phyloP scores from a whole-genome alignment of 2,113 vertebrate species.

The Alosa alosa region DNA sequence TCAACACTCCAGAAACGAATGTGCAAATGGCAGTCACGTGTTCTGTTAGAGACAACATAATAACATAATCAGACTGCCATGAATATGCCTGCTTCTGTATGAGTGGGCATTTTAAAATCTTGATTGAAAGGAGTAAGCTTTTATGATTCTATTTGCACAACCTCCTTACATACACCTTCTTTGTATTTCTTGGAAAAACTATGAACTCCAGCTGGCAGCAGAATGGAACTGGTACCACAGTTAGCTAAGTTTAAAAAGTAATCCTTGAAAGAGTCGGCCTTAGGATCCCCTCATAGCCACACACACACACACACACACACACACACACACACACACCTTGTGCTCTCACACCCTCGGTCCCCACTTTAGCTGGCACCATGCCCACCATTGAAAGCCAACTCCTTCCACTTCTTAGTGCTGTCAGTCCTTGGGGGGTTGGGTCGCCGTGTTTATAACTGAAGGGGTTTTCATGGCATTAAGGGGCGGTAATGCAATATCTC shows the following conservation, averaged over 20 bases:
- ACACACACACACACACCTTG: slow-evolving; percentile 30
- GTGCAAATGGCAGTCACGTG: background rate
- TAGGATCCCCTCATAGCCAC: background rate
- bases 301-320: slow-evolving; percentile 12
- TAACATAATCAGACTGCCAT: background rate
- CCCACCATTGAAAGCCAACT: slow-evolving; percentile 60
- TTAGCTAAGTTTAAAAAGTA: background rate
- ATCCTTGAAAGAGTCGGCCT: background rate
- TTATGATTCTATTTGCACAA: background rate
- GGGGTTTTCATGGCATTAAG: slow-evolving; percentile 60
- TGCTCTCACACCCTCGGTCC: slow-evolving; percentile 33
- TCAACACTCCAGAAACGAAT: background rate
- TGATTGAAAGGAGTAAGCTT: background rate
- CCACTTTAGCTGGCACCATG: slow-evolving; percentile 44
- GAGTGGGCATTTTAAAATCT: background rate
- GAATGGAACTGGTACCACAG: background rate
- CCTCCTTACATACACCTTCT: background rate
- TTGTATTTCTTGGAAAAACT: no score
- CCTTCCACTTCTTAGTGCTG: slow-evolving; percentile 49
- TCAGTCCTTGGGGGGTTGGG: slow-evolving; percentile 51
- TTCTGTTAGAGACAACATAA: background rate
- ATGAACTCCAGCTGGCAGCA: background rate
- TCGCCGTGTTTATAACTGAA: slow-evolving; percentile 58
- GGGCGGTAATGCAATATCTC: slow-evolving; percentile 61
- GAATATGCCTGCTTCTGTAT: background rate